Evolutionary conservation across 1,140 invertebrate genomes (phyloP), one percentile per base, ranked within the genome.

Genomic region (Lethrus apterus): DNA sequence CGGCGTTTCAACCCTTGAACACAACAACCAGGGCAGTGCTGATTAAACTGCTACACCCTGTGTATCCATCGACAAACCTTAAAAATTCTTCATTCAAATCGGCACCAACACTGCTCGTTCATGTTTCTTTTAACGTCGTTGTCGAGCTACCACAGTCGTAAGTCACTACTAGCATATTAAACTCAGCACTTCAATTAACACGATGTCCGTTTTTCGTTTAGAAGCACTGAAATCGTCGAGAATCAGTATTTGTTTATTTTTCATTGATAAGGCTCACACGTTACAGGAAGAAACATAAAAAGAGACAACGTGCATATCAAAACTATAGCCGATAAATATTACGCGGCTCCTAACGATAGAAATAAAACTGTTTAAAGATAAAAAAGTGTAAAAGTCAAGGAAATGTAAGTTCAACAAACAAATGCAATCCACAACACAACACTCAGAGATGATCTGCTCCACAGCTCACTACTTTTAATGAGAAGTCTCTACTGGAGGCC

Each of bases 21-120:
- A 59, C 57, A 58, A 48, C 57, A 57, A 38, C 18, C 40, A 57
- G 32, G 29, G 51, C 52, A 56, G 51, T 49, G 53, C 53, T 44
- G 47, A 53, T 47, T 51, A 14, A 46, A 19, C 31, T 24, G 43
- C 47, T 42, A 40, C 24, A 48, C 43, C 47, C 51, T 54, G 40
- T 51, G 46, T 48, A 44, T 24, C 49, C 42, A 19, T 23, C 35
- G 35, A n/a, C n/a, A n/a, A n/a, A n/a, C n/a, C n/a, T n/a, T n/a
- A n/a, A n/a, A n/a, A n/a, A n/a, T n/a, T n/a, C n/a, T n/a, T n/a
- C n/a, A n/a, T n/a, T n/a, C n/a, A 38, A 38, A 10, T 38, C 35
- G 24, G 38, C 42, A 52, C 50, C 42, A 46, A 52, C 54, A 52
- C 50, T 49, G 47, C 54, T 49, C 42, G 44, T 36, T 29, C 26